Evolutionary conservation across 1,140 invertebrate species (phyloP), one percentile per base, ranked within the genome.

Genomic region (Pseudomyrmex concolor): DNA sequence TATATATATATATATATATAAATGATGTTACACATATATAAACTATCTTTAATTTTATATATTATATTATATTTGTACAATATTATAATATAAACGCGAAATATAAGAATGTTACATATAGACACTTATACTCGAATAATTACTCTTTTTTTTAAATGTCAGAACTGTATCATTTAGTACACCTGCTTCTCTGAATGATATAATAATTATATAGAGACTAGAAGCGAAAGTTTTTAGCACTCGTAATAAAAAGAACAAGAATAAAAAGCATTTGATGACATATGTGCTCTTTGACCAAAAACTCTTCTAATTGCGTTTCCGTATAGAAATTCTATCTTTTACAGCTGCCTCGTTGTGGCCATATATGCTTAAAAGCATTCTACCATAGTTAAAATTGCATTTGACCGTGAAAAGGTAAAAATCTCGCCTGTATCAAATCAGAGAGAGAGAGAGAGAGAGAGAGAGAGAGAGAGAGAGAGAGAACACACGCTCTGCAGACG

Each of bases 341-440:
- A 12, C 25, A 78, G 15, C 51, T 2, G 10, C 2, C 9, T 17
- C 48, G 17, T 45, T 5, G 45, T 64, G 63, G 9, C 34, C 2
- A n/a, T 7, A 12, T 22, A 25, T 67, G 74, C 50, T 57, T 78
- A 78, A 78, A 78, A 78, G 76, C 63, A 13, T 55, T 54, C 17
- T 67, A 5, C 9, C 19, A 48, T 78, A 68, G 43, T 45, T 57
- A 68, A 78, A 78, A 70, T 78, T 67, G 50, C 62, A 77, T 45
- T 68, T 7, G 34, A 67, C 63, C 17, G 13, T 45, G 34, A n/a
- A 68, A 77, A 55, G 15, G 5, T 64, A 45, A 12, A 57, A 57
- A 17, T 25, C 19, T 12, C 10, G 15, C 59, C 12, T 10, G 12
- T 25, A 70, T 19, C n/a, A 25, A 78, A 48, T 59, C 10, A 64